Evolutionary conservation across 2,113 vertebrate species (phyloP), one percentile per base, ranked within the genome.

Genomic region (Psephotus haematonotus): DNA sequence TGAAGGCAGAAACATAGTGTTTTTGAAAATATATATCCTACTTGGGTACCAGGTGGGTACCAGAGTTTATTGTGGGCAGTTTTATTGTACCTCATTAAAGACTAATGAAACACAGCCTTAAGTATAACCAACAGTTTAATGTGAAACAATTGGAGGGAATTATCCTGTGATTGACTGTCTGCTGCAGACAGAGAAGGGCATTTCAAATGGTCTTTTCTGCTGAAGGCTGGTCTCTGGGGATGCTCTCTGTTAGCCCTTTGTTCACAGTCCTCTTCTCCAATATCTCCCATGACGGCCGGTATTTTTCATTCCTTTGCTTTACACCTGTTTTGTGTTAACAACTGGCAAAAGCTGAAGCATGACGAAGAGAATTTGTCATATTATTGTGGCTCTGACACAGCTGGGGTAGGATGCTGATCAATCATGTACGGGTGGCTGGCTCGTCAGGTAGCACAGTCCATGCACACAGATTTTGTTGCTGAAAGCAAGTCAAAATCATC

Each of bases 261-360:
- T 90, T 88, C 44, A 9, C 88, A 74, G 63, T 25, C 70, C 31
- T 74, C 68, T 16, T 39, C 85, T 96, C 65, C 88, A 33, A 3
- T 87, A 71, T 82, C 69, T 82, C 57, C 75, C 47, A 22, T 37
- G 69, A n/a, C 2, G 27, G 41, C 86, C 83, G 80, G 47, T 9
- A 7, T 59, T 82, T 96, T 93, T 78, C 57, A 74, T 94, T 74
- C 67, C 60, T 86, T 46, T 46, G 60, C 86, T 90, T 93, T 74
- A 33, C 87, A 91, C 88, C 95, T 96, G 92, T 72, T 97, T 91
- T 70, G 46, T 71, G 89, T 95, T 95, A 90, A 80, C 72, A 91
- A 41, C 23, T 74, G 75, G 82, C 57, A 23, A 82, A 71, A 79
- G 64, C 76, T 59, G 60, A 81, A 76, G 91, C 71, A 16, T 67